phyloP scores from a whole-genome alignment of 1,140 invertebrate species.

The Drosophila micromelanica region DNA sequence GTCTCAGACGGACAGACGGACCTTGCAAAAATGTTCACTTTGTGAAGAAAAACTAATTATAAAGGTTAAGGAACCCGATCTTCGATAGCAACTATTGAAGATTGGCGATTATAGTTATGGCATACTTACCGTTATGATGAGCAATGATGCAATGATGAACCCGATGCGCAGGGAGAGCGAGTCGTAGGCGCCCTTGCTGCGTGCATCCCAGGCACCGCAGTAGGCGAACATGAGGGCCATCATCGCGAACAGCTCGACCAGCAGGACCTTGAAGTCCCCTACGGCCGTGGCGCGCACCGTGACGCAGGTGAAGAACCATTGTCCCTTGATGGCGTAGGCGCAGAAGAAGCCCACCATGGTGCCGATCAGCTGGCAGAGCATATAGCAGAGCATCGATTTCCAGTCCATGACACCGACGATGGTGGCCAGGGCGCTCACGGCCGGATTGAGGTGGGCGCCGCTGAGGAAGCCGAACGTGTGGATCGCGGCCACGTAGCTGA shows the following conservation, averaged over 20 bases:
- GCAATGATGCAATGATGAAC: constrained; percentile 7
- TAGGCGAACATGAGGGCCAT: constrained; percentile 12
- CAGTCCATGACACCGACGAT: constrained; percentile 23
- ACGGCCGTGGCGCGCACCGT: no score
- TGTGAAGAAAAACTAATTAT: no score
- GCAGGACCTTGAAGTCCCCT: no score
- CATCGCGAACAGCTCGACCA: constrained; percentile 3
- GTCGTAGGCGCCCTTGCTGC: constrained; percentile 12
- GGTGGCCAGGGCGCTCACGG: constrained; percentile 17
- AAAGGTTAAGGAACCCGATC: no score
- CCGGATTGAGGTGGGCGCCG: constrained; percentile 37
- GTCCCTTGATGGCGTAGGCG: no score
- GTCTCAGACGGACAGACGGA: no score
- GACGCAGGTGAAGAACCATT: no score
- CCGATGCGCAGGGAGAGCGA: constrained; percentile 21
- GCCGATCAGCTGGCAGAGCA: constrained; percentile 20
- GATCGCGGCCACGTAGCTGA: constrained; percentile 10
- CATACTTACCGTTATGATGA: constrained; percentile 9
- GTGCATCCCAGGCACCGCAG: constrained; percentile 34
- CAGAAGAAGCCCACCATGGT: not conserved
- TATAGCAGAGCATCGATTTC: constrained; percentile 21
- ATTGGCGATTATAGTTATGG: no score
- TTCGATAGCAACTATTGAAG: no score
- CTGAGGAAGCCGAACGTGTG: constrained; percentile 27
- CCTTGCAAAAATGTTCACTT: no score